phyloP scores from a whole-genome alignment of 2,888 invertebrate genomes.

The Galerucella pusilla region DNA sequence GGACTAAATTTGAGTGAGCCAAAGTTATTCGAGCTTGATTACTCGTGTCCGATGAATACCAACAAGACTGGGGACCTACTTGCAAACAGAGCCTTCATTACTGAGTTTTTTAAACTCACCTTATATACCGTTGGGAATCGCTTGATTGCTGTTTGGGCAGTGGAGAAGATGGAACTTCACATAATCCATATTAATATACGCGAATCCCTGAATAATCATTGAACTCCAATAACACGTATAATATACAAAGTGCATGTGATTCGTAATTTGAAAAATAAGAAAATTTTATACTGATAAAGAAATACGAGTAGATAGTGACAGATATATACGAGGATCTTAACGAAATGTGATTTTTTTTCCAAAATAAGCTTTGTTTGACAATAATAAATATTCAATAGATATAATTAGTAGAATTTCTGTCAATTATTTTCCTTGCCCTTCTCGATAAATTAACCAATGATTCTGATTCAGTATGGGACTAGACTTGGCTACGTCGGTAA shows the following conservation, averaged over 20 bases:
- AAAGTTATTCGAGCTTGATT: slow-evolving; percentile 55
- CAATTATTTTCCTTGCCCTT: no score
- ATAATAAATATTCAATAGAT: no score
- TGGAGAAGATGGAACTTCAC: slow-evolving; percentile 18
- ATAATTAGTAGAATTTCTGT: no score
- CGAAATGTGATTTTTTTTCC: no score
- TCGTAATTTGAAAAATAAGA: neutral
- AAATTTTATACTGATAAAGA: no score
- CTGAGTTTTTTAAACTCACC: slow-evolving; percentile 35
- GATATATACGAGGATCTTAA: no score
- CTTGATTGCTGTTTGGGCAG: slow-evolving; percentile 47
- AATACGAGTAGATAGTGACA: no score
- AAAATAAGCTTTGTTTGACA: no score
- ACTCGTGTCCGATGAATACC: slow-evolving; percentile 57
- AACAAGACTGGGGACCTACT: slow-evolving; percentile 55
- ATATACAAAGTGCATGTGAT: neutral
- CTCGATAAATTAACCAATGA: no score
- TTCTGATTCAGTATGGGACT: no score
- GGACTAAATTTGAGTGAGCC: slow-evolving; percentile 22
- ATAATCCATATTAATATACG: slow-evolving; percentile 17
- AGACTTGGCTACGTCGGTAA: no score
- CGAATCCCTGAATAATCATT: neutral
- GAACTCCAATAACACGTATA: neutral
- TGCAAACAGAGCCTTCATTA: slow-evolving; percentile 47
- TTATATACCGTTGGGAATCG: slow-evolving; percentile 37